Base-by-base conservation (phyloP, 64 coral and sea anemone genomes). In the Montipora foliosa region DNA sequence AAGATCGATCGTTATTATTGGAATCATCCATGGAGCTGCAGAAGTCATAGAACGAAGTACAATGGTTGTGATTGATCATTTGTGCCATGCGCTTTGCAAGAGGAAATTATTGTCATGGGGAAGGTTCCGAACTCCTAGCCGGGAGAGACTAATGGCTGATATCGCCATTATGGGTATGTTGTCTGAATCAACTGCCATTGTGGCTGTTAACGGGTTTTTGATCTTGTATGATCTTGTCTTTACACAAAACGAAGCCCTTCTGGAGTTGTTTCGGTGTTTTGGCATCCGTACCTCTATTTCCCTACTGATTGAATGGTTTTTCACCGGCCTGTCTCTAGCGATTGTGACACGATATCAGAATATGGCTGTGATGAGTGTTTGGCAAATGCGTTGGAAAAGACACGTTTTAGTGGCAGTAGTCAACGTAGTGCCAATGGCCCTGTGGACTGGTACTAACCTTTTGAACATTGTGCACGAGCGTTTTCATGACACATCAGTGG, bases 11-110 rank as follows among this genome's bases (percentile, higher is more conserved):
- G 74, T 29, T 14, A 76, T 44, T 47, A 25, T 76, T 45, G 74
- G 74, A 12, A 76, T 76, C 2, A 46, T 76, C 74, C 74, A 76
- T 20, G 74, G 74, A n/a, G 11, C 44, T 47, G 5, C 74, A 12
- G 74, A 76, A 47, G 74, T 76, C 74, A 76, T 76, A 76, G 74
- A 76, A 76, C 74, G 74, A 47, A 76, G 74, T 9, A 45, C 21
- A 9, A 76, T 76, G 74, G 74, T 46, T 76, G 37, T 76, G 25
- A 47, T 76, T 11, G 74, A 76, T 76, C 74, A 76, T 76, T 8
- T 76, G 12, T 37, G 25, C 8, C 25, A 76, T 46, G 3, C 8
- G 74, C 74, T 76, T 76, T 76, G 74, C 8, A 76, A 76, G 44
- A 76, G 74, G 4, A 76, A 10, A 29, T 44, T 29, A 76, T n/a